Base-by-base conservation (phyloP, 2,888 invertebrate genomes). In the Mythimna albipuncta region DNA sequence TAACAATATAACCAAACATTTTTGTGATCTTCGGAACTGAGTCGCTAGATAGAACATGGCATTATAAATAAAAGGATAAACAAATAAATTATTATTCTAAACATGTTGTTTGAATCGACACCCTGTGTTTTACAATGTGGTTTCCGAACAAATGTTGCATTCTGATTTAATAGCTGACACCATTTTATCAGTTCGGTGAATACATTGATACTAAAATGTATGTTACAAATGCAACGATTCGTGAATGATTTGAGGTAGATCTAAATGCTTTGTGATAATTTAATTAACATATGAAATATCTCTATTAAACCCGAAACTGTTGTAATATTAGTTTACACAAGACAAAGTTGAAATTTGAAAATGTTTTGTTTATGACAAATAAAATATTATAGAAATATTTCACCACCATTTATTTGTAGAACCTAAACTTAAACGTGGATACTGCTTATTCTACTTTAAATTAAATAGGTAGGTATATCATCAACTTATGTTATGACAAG, bases 41-140 rank as follows among this genome's bases (percentile, higher is more conserved):
- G 65, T 66, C 69, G 72, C 75, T 87, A 85, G 84, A 82, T 87
- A 85, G 78, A 78, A 81, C 59, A 79, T 64, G 65, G 16, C 78
- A 79, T 81, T 75, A 79, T 66, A 68, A 79, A 82, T 84, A 75
- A 77, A 81, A 73, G 47, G 64, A 59, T 67, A 77, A 77, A 75
- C 61, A 65, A 76, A 85, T 85, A 87, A 79, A 87, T 85, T 81
- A 84, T 87, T 79, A 79, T 87, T 84, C 71, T 79, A 75, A 75
- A 65, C 32, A 63, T 61, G 21, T 70, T 74, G 82, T 84, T 85
- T 87, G 10, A 70, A 70, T 86, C 38, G 52, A 58, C 54, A 54
- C 52, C 47, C 73, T 41, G 21, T 62, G 54, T 54, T 62, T 79
- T 54, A 54, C 52, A 47, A 55, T 79, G 50, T 47, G 64, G 79